Percentiles rank a stretch among this genome's conserved stretches.
These are phyloP conservation scores for human (Homo sapiens) DNA, from an alignment of 2,113 vertebrate species.

Conservation along the genomic window DNA sequence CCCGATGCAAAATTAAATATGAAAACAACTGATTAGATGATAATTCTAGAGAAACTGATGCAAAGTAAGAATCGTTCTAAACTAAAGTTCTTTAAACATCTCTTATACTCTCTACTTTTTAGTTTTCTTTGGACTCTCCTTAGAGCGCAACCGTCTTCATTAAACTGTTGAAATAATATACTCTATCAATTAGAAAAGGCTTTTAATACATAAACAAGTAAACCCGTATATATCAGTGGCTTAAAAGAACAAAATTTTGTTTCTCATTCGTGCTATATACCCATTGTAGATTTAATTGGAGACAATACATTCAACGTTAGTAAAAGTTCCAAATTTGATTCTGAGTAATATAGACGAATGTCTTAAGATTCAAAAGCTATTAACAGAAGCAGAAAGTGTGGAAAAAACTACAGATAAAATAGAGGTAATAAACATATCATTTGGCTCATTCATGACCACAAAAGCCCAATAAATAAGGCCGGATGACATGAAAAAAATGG, in stretches of 20 bases:
- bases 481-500: neutral
- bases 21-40: neutral
- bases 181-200: neutral
- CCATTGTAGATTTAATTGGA: neutral
- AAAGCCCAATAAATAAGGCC: neutral
- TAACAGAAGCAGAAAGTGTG: neutral
- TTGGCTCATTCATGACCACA: neutral
- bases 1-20: neutral
- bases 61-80: neutral
- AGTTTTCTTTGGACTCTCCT: neutral
- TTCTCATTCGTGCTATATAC: neutral
- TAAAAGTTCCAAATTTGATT: conserved; percentile 43
- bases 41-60: neutral
- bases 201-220: neutral
- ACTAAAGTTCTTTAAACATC: neutral
- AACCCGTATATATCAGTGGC: neutral
- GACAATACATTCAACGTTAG: neutral
- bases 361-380: neutral
- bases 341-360: neutral
- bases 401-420: neutral
- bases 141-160: neutral
- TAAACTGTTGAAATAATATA: neutral
- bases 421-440: neutral
- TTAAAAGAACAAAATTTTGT: neutral
- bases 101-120: neutral